Evolutionary conservation across 2,113 vertebrate species (phyloP).

Genomic region (Dasypus novemcinctus): DNA sequence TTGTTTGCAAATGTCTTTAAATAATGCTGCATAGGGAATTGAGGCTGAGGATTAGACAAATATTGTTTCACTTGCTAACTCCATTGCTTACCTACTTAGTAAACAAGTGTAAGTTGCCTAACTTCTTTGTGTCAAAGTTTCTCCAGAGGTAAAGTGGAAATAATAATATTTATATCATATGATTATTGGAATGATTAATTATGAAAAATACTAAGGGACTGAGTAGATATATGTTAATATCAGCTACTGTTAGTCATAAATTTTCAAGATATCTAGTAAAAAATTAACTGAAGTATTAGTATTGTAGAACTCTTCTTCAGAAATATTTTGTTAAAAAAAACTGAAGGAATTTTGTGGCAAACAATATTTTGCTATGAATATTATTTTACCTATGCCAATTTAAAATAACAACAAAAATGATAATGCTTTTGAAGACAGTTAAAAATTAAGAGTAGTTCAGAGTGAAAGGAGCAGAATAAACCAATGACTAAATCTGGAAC

Average conservation of each 20-base stretch:
- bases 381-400: background rate
- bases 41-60: background rate
- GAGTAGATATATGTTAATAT: background rate
- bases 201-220: background rate
- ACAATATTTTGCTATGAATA: background rate
- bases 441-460: background rate
- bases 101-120: background rate
- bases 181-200: background rate
- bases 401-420: background rate
- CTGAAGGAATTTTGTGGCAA: background rate
- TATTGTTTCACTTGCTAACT: background rate
- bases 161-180: background rate
- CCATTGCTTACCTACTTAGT: background rate
- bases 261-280: background rate
- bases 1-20: background rate
- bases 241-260: background rate
- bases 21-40: background rate
- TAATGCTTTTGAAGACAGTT: background rate
- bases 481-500: background rate
- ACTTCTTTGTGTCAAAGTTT: background rate
- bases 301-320: background rate
- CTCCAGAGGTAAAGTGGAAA: background rate
- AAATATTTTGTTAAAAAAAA: conserved; percentile 19
- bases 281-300: background rate
- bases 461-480: background rate